Evolutionary conservation across 2,888 invertebrate species (phyloP).

Genomic region (Agrenia bidenticulata): DNA sequence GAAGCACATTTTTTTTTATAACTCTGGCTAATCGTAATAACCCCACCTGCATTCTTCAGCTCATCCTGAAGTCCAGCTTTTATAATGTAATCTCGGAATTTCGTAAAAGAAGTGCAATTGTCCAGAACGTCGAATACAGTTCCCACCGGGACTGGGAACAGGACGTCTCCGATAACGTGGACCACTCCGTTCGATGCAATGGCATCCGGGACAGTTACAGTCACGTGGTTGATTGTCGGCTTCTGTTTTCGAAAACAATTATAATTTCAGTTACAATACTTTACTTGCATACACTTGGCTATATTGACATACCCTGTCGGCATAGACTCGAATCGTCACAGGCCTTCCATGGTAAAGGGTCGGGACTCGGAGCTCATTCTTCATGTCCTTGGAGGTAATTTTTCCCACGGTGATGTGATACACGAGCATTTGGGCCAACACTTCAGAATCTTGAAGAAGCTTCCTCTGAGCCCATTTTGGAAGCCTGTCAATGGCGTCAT

Average conservation of each 20-base stretch:
- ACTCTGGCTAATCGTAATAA: no score
- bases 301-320: slow-evolving; percentile 51
- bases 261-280: background rate
- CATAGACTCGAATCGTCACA: slow-evolving; percentile 50
- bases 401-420: slow-evolving; percentile 52
- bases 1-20: slow-evolving; percentile 2
- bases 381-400: slow-evolving; percentile 52
- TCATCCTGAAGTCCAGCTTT: slow-evolving; percentile 52
- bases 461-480: slow-evolving; percentile 52
- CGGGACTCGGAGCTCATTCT: slow-evolving; percentile 51
- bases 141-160: slow-evolving; percentile 53
- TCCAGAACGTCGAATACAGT: slow-evolving; percentile 52
- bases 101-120: slow-evolving; percentile 51
- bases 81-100: slow-evolving; percentile 47
- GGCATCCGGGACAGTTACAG: slow-evolving; percentile 53
- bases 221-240: slow-evolving; percentile 51
- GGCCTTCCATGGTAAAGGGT: slow-evolving; percentile 52
- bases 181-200: slow-evolving; percentile 53
- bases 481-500: slow-evolving; percentile 52
- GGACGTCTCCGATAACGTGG: slow-evolving; percentile 48
- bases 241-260: no score
- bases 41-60: slow-evolving; percentile 49
- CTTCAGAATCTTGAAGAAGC: slow-evolving; percentile 49
- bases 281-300: no score
- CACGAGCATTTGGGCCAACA: slow-evolving; percentile 52